phyloP scores from a whole-genome alignment of 1,140 invertebrate genomes.

The Rhagoletis pomonella region DNA sequence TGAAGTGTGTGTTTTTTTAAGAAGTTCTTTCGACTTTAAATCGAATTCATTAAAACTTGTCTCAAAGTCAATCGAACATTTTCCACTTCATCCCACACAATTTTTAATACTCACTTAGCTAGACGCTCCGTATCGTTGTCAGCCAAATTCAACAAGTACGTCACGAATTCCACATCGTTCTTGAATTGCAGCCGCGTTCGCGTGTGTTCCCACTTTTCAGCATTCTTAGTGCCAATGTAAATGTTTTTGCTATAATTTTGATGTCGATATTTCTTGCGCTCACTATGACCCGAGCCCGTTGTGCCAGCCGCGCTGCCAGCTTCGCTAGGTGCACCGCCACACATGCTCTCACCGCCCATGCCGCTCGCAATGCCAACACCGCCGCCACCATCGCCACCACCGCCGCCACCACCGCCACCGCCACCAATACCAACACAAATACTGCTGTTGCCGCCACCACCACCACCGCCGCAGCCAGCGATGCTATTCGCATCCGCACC shows the following conservation, averaged over 20 bases:
- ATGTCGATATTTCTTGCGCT: conserved; percentile 70
- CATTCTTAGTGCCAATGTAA: conserved; percentile 75
- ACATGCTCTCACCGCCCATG: conserved; percentile 52
- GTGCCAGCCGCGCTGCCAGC: conserved; percentile 31
- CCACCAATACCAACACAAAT: conserved; percentile 12
- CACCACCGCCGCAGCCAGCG: neutral
- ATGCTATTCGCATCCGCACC: conserved; percentile 18
- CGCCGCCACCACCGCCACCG: conserved; percentile 13
- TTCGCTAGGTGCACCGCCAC: conserved; percentile 35
- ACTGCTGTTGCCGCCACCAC: neutral
- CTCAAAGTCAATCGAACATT: too few species aligned
- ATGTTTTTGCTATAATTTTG: conserved; percentile 74
- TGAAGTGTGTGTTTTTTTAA: too few species aligned
- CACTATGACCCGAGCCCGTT: conserved; percentile 60
- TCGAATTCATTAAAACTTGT: too few species aligned
- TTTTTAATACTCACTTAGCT: conserved; percentile 69
- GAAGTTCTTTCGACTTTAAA: too few species aligned
- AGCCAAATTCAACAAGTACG: conserved; percentile 74
- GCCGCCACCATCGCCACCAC: neutral
- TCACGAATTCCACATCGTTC: conserved; percentile 75
- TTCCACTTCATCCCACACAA: neutral
- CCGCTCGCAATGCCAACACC: conserved; percentile 51
- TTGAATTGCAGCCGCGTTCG: conserved; percentile 72
- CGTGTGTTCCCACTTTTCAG: conserved; percentile 75
- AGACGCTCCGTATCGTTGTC: conserved; percentile 73